Percentiles rank a stretch among this genome's conserved stretches.
phyloP scores from a whole-genome alignment of 2,113 vertebrate genomes.

The Ptychochromis oligacanthus region DNA sequence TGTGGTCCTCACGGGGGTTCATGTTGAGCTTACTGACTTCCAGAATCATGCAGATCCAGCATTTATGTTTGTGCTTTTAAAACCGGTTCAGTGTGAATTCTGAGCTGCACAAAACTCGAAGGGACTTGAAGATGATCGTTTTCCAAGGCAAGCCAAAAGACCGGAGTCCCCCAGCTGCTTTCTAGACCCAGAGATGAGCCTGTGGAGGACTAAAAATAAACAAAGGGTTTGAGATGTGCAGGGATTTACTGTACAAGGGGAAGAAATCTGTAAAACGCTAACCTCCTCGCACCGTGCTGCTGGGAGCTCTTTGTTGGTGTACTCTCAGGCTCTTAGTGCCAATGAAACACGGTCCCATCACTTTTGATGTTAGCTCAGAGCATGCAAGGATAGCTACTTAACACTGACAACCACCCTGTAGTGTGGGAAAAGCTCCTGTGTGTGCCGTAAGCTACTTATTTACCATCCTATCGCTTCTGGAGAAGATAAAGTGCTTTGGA shows the following conservation, averaged over 20 bases:
- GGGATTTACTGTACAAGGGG: conserved; percentile 25
- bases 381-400: conserved; percentile 69
- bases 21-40: neutral
- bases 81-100: neutral
- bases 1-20: neutral
- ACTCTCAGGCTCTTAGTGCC: conserved; percentile 44
- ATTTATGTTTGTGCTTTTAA: neutral
- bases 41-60: neutral
- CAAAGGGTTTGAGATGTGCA: conserved; percentile 21
- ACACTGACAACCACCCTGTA: conserved; percentile 70
- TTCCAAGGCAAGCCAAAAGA: neutral
- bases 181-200: neutral
- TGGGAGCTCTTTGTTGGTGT: conserved; percentile 36
- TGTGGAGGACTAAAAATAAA: conserved; percentile 30
- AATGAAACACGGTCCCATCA: conserved; percentile 56
- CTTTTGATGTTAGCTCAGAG: conserved; percentile 70
- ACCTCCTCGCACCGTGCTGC: conserved; percentile 35
- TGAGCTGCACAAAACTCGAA: neutral
- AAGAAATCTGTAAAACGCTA: conserved; percentile 31
- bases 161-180: neutral
- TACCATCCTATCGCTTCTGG: conserved; percentile 59
- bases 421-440: conserved; percentile 63
- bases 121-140: neutral
- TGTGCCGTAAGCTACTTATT: conserved; percentile 76
- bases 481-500: conserved; percentile 67